Percentiles rank a stretch among this genome's conserved stretches.
Evolutionary conservation across 2,113 vertebrate genomes (phyloP).

Genomic region (Tapirus terrestris): DNA sequence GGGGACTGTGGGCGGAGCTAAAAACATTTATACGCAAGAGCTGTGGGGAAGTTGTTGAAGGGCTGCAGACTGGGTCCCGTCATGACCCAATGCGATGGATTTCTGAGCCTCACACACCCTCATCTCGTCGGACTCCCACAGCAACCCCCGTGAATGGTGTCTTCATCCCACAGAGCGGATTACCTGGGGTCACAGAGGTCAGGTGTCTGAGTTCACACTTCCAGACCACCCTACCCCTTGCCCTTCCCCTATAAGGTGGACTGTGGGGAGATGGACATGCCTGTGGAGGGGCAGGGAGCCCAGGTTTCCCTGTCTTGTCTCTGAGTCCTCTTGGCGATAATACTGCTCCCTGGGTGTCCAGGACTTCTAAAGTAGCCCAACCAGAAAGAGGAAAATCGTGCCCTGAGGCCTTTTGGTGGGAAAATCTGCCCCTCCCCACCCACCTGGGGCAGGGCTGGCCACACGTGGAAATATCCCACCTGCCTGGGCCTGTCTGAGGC

Average conservation of each 20-base stretch:
- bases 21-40: background rate
- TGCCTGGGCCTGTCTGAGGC: slow-evolving; percentile 46
- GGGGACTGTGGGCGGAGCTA: no score
- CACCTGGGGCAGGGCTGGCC: background rate
- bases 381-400: background rate
- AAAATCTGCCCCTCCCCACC: background rate
- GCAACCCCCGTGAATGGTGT: no score
- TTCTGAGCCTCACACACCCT: background rate
- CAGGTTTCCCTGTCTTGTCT: background rate
- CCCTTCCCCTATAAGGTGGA: background rate
- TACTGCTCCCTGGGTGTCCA: background rate
- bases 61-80: background rate
- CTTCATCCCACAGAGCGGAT: background rate
- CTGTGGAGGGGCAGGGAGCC: background rate
- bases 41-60: background rate
- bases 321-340: background rate
- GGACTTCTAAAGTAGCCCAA: background rate
- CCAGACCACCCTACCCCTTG: background rate
- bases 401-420: background rate
- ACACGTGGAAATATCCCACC: background rate
- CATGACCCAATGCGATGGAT: background rate
- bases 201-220: no score
- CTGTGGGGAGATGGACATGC: background rate
- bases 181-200: background rate
- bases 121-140: background rate